Evolutionary conservation across 2,797 vertebrate species (phyloP).

Genomic region (Alcedo atthis): DNA sequence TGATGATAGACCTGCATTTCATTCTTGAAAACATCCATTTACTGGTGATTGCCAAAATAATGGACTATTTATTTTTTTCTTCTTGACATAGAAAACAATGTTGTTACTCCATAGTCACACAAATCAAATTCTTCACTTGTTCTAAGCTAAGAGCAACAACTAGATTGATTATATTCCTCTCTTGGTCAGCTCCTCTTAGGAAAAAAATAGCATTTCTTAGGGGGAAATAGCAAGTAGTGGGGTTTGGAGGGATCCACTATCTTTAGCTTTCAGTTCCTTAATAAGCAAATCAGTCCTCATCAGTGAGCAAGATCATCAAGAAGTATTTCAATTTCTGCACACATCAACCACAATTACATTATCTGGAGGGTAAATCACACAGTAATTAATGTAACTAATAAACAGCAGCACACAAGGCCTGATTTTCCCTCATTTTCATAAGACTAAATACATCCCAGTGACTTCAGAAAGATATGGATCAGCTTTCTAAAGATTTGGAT

Average conservation of each 20-base stretch:
- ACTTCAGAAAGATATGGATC: background rate
- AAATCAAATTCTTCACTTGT: background rate
- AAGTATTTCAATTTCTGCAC: rapidly evolving
- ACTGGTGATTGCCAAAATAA: slow-evolving; percentile 2
- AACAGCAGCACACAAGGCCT: background rate
- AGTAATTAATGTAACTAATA: background rate
- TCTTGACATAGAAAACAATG: background rate
- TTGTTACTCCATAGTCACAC: background rate
- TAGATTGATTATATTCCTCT: background rate
- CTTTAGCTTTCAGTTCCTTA: background rate
- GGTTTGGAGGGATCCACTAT: background rate
- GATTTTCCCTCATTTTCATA: background rate
- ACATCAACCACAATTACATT: background rate
- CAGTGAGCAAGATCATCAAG: background rate
- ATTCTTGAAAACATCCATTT: background rate
- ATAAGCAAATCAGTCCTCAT: background rate
- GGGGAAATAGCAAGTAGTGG: background rate
- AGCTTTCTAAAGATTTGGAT: background rate
- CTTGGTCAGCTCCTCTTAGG: background rate
- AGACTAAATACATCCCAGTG: background rate
- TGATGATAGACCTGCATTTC: background rate
- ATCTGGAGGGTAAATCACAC: background rate
- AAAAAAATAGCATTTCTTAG: background rate
- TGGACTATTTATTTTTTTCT: background rate
- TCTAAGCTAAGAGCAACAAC: background rate